Base-by-base conservation (phyloP, 2,888 invertebrate genomes). In the Hesperia comma region DNA sequence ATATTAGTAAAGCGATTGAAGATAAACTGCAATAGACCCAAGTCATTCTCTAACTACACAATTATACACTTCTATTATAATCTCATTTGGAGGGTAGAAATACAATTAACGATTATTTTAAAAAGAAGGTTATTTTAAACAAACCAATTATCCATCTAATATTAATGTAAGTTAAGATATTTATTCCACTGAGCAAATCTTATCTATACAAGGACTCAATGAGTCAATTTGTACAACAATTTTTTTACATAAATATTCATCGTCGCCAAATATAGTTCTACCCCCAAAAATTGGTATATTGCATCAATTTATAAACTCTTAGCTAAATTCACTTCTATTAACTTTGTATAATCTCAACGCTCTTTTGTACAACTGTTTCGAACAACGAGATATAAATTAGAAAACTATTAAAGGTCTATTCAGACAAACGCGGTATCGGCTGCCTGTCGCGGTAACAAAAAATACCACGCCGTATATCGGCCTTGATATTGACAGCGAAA, bases 31-130 rank as follows among this genome's bases (percentile, higher is more conserved):
- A 64, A 49, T 57, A 68, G 68, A 71, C 58, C 68, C 40, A 58
- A 64, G n/a, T 37, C 61, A 63, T 68, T 67, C 54, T 69, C 71
- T 71, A 71, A 63, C 72, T 74, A 72, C 61, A 62, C 61, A 63
- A 69, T 70, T 69, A 55, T 26, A 61, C 64, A 49, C 51, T 57
- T 55, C 62, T 58, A 70, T 62, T 49, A 69, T 71, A 72, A 72
- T 71, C 71, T 71, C 71, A 63, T 61, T 55, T 67, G 51, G 43
- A 62, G 61, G 63, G 63, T 15, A 54, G 51, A 64, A 53, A 41
- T 12, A 58, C 43, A 43, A 19, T 49, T 49, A 7, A 17, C 14
- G n/a, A 49, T 19, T 12, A 19, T 17, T 19, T 17, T n/a, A n/a
- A n/a, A 19, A 49, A 49, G 6, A 0, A 49, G 12, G 49, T 8